Conservation (phyloP, 1,140 invertebrate species). For the Phenacoccus solenopsis region DNA sequence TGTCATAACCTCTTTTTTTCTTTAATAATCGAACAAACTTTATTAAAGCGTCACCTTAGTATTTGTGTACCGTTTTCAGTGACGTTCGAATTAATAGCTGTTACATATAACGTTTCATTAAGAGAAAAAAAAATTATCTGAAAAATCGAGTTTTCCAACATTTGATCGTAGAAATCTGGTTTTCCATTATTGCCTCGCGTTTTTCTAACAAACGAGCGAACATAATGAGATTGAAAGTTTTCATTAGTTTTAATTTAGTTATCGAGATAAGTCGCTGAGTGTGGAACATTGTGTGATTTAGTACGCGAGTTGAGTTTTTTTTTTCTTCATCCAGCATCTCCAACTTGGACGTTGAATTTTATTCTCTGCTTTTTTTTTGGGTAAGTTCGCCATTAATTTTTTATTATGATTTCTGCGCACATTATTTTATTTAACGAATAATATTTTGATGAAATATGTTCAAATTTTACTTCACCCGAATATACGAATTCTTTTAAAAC, state of each 20-base stretch:
- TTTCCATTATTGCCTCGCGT: background rate
- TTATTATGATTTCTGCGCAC: background rate
- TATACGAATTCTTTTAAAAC: no score
- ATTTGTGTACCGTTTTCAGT: background rate
- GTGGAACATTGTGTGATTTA: no score
- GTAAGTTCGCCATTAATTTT: background rate
- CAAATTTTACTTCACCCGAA: no score
- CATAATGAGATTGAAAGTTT: background rate
- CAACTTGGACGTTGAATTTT: background rate
- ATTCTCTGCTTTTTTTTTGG: background rate
- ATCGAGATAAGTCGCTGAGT: background rate
- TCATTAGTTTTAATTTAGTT: background rate
- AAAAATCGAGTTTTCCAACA: background rate
- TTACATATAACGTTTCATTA: background rate
- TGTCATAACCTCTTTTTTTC: background rate
- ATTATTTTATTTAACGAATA: no score
- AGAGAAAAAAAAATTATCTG: background rate
- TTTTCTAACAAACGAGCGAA: background rate
- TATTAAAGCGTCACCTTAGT: no score
- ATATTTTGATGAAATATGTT: no score
- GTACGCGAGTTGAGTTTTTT: background rate
- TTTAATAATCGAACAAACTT: background rate
- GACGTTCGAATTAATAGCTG: background rate
- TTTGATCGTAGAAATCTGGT: background rate
- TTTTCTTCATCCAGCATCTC: background rate